Evolutionary conservation across 2,888 invertebrate genomes (phyloP), one percentile per base, ranked within the genome.

Genomic region (Ganaspis brasiliensis): DNA sequence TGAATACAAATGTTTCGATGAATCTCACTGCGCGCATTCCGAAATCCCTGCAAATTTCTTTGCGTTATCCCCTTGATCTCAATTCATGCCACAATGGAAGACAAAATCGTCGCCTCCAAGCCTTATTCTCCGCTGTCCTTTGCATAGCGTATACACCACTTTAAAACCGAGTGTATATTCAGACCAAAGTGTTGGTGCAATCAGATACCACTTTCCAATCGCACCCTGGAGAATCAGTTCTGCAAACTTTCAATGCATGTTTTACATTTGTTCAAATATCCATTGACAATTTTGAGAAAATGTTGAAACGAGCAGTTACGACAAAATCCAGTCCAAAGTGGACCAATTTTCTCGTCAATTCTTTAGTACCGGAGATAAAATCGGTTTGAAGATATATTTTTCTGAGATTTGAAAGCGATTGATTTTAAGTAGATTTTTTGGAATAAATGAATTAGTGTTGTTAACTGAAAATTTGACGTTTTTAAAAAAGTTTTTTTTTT

Each of bases 1-100:
- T 87, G 86, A 87, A 87, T 86, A 87, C 84, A 86, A 86, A 86
- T 87, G 85, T 74, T 74, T 72, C 83, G 73, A 73, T 74, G 82
- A 82, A 86, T 45, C 40, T 67, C 67, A 67, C 67, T 67, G 45
- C 24, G 24, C 67, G 24, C 45, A 67, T 45, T 40, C 21, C 8
- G 40, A 67, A 67, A 67, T 84, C 81, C 83, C 82, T 40, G 56
- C 63, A 72, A 78, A 78, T 75, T 73, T 75, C 40, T 72, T 37
- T 56, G 31, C 57, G 70, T 55, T 72, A 72, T 72, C 72, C 52
- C 19, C 56, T 73, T 57, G 52, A 45, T 31, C 73, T 73, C 52
- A 61, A 73, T 67, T 73, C 76, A 2, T 24, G 24, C 40, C 37
- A 40, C 71, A 57, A 49, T 55, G 24, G 35, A 52, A 24, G 57